Percentiles rank a stretch among this genome's conserved stretches.
phyloP scores from a whole-genome alignment of 2,113 vertebrate species.

The Chascanopsetta lugubris region DNA sequence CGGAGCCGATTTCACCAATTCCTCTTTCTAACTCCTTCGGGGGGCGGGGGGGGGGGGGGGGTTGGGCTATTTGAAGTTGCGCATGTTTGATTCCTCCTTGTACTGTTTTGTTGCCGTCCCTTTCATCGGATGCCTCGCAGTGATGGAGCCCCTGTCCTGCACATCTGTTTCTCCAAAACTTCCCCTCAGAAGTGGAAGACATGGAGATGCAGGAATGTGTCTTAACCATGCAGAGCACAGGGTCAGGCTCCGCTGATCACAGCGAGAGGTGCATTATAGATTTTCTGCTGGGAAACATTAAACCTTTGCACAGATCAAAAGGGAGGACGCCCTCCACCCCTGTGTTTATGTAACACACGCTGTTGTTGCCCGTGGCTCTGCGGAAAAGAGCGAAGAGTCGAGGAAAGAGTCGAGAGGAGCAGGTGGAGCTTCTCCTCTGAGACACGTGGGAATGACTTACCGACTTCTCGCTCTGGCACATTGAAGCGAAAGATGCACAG shows the following conservation, averaged over 20 bases:
- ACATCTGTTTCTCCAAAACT: constrained; percentile 37
- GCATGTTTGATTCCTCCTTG: constrained; percentile 49
- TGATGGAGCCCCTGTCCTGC: constrained; percentile 45
- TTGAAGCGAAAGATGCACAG: constrained; percentile 8
- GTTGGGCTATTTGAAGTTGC: constrained; percentile 58
- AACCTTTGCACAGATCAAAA: constrained; percentile 56
- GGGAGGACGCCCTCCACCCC: constrained; percentile 35
- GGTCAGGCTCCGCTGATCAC: constrained; percentile 17
- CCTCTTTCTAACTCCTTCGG: constrained; percentile 37
- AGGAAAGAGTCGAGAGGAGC: constrained; percentile 28
- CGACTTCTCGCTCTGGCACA: constrained; percentile 26
- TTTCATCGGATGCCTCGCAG: constrained; percentile 36
- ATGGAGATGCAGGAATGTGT: neutral
- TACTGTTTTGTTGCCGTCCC: constrained; percentile 53
- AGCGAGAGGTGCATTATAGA: constrained; percentile 45
- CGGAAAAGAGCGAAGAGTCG: constrained; percentile 37
- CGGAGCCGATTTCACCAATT: constrained; percentile 36
- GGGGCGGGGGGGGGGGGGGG: too few relatives aligned
- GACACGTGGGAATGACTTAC: constrained; percentile 15
- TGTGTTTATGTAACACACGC: constrained; percentile 37
- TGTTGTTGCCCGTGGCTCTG: constrained; percentile 35
- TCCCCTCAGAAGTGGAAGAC: constrained; percentile 2
- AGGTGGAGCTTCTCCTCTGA: constrained; percentile 34
- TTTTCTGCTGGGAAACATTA: constrained; percentile 51
- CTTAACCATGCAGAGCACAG: neutral